phyloP scores from a whole-genome alignment of 1,140 invertebrate species.

The Chelonus insularis region DNA sequence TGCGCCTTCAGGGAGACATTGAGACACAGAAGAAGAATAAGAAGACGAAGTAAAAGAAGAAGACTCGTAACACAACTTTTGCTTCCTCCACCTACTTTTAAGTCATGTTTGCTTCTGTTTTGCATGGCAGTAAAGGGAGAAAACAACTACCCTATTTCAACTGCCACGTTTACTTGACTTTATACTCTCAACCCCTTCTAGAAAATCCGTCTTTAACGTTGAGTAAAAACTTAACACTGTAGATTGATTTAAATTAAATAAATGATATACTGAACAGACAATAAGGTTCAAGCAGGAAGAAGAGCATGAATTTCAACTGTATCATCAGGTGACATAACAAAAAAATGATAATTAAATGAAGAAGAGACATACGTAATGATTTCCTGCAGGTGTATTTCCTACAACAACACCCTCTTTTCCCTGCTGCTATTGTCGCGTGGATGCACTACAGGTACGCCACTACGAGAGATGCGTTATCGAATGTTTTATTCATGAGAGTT shows the following conservation, averaged over 20 bases:
- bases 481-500: conserved; percentile 60
- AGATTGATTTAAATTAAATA: conserved; percentile 7
- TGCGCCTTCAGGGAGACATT: conserved; percentile 60
- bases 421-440: conserved; percentile 22
- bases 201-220: not conserved
- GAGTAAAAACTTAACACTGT: not conserved
- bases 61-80: conserved; percentile 17
- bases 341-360: conserved; percentile 31
- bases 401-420: not conserved
- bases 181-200: conserved; percentile 4
- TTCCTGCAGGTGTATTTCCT: conserved; percentile 23
- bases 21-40: conserved; percentile 49
- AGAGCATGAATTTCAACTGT: no score
- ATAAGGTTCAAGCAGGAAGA: no score
- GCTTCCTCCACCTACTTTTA: not conserved
- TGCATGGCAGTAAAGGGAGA: conserved; percentile 10
- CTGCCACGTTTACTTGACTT: conserved; percentile 13
- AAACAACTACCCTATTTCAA: not conserved
- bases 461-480: conserved; percentile 55
- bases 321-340: conserved; percentile 35
- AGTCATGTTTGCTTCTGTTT: not conserved
- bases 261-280: not conserved
- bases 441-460: conserved; percentile 19
- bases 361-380: conserved; percentile 14
- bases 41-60: conserved; percentile 5